These are phyloP conservation scores for Apamea monoglypha DNA, from an alignment of 2,888 invertebrate genomes.

Conservation along the genomic window DNA sequence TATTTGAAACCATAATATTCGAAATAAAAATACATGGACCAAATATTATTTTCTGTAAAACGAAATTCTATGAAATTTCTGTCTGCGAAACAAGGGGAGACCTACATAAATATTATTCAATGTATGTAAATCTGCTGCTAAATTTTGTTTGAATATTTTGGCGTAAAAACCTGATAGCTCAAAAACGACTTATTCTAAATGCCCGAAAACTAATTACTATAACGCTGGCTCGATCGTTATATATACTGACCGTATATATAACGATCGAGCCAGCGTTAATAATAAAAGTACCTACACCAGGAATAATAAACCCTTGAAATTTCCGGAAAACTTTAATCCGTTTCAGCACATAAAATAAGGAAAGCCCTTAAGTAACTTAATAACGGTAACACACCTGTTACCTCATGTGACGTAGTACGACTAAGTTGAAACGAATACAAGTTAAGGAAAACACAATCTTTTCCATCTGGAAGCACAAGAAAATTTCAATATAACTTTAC, in stretches of 20 bases:
- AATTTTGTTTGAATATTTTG: background rate
- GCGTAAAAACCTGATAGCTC: background rate
- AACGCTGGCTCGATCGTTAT: background rate
- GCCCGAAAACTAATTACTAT: background rate
- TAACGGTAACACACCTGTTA: conserved; percentile 42
- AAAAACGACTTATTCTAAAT: background rate
- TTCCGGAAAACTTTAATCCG: conserved; percentile 19
- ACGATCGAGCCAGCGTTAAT: too few relatives aligned
- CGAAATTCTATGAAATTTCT: too few relatives aligned
- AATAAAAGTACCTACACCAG: background rate
- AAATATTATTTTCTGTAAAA: too few relatives aligned
- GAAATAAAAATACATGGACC: too few relatives aligned
- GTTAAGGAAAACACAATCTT: background rate
- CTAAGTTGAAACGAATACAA: background rate
- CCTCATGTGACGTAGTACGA: conserved; percentile 17
- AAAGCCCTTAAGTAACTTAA: too few relatives aligned
- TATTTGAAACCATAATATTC: too few relatives aligned
- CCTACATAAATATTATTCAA: too few relatives aligned
- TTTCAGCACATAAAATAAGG: conserved; percentile 21
- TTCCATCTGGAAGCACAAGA: background rate
- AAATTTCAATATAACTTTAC: background rate
- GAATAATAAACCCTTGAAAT: background rate
- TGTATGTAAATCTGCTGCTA: background rate
- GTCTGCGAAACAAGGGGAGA: too few relatives aligned
- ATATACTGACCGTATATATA: background rate